Evolutionary conservation across 2,888 invertebrate genomes (phyloP).

Genomic region (Melipona bicolor): DNA sequence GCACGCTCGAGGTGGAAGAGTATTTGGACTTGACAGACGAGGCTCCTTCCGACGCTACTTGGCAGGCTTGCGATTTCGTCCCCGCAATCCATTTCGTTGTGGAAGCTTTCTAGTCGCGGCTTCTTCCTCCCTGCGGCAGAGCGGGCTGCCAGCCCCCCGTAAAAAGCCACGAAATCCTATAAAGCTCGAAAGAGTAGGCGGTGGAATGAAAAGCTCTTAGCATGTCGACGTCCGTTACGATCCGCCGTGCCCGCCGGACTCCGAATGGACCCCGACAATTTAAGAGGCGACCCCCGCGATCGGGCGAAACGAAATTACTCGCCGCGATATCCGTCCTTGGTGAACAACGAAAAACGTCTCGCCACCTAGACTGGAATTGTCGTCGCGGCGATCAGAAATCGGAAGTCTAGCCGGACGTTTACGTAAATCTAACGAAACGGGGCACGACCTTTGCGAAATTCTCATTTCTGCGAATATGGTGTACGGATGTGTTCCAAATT

Average conservation of each 20-base stretch:
- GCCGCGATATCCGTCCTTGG: slow-evolving; percentile 46
- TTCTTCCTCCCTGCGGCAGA: not conserved
- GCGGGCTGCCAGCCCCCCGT: slow-evolving; percentile 30
- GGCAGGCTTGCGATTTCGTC: slow-evolving; percentile 55
- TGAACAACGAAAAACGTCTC: not conserved
- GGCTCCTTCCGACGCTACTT: slow-evolving; percentile 40
- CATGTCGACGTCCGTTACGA: slow-evolving; percentile 78
- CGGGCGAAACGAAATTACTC: slow-evolving; percentile 80
- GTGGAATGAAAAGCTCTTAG: slow-evolving; percentile 79
- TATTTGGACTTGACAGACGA: slow-evolving; percentile 56
- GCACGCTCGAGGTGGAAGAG: slow-evolving; percentile 18
- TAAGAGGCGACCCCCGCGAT: slow-evolving; percentile 78
- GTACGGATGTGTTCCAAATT: too few species aligned
- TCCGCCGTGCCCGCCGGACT: slow-evolving; percentile 61
- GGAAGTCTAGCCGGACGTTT: not conserved
- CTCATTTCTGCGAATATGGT: too few species aligned
- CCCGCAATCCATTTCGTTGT: slow-evolving; percentile 57
- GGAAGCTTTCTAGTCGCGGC: slow-evolving; percentile 47
- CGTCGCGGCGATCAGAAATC: not conserved
- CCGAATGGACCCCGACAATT: slow-evolving; percentile 79
- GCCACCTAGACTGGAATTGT: not conserved
- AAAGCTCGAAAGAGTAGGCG: slow-evolving; percentile 72
- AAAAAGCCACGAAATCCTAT: slow-evolving; percentile 68
- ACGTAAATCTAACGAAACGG: not conserved
- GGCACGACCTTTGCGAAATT: too few species aligned